A percentile compares a stretch with the other conserved stretches of the same genome.
These are phyloP conservation scores for Porites rus DNA, from an alignment of 92 coral and sea anemone species.

Conservation along the genomic window DNA sequence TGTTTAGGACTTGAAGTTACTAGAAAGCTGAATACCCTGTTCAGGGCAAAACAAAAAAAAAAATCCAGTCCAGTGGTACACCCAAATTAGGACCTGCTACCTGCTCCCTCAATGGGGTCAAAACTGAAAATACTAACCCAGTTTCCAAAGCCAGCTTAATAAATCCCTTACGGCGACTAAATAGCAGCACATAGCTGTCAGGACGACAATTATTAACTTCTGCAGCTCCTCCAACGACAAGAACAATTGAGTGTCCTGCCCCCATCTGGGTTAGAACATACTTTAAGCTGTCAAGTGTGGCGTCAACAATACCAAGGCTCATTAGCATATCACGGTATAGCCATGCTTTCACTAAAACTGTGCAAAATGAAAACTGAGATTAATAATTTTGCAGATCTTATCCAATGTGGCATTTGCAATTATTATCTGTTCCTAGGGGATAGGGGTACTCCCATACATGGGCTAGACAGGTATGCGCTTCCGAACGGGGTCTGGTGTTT, in stretches of 20 bases:
- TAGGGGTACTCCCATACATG: too few species aligned
- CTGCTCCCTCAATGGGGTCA: too few species aligned
- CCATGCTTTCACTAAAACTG: slow-evolving; percentile 72
- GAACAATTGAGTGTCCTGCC: slow-evolving; percentile 85
- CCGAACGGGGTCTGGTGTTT: too few species aligned
- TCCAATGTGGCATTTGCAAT: too few species aligned
- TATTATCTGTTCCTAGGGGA: neutral
- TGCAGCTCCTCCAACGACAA: slow-evolving; percentile 88
- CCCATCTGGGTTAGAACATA: slow-evolving; percentile 78
- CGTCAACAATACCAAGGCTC: slow-evolving; percentile 87
- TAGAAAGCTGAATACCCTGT: too few species aligned
- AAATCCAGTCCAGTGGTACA: too few species aligned
- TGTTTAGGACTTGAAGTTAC: too few species aligned
- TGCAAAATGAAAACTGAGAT: neutral
- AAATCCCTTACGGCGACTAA: slow-evolving; percentile 89
- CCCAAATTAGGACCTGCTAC: too few species aligned
- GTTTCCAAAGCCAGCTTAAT: slow-evolving; percentile 86
- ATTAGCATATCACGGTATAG: slow-evolving; percentile 86
- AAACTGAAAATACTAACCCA: slow-evolving; percentile 60
- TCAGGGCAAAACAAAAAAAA: too few species aligned
- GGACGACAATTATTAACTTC: slow-evolving; percentile 64
- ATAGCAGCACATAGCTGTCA: slow-evolving; percentile 75
- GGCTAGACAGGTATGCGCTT: too few species aligned
- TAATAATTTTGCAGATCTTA: too few species aligned
- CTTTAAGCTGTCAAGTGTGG: slow-evolving; percentile 74